Evolutionary conservation across 1,140 invertebrate species (phyloP), one percentile per base, ranked within the genome.

Genomic region (Hesperophylax magnus): DNA sequence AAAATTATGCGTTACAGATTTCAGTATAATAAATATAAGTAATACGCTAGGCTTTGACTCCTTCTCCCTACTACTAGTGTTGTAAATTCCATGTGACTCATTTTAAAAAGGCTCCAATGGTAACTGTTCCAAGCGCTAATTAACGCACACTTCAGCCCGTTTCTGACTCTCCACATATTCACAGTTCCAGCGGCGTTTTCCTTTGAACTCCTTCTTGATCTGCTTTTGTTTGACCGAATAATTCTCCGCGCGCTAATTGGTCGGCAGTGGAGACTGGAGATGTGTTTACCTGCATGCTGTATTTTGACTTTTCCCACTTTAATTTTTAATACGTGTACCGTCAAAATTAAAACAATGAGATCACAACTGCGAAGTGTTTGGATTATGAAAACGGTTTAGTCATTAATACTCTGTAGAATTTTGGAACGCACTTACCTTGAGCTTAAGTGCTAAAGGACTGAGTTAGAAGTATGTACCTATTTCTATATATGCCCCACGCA

Each of bases 301-400:
- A 52, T 18, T 69, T 69, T n/a, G 14, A 34, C 34, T 39, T 39
- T 18, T 39, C 24, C 63, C 60, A 61, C 60, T 61, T 61, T 67
- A 67, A 47, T 47, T 47, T 47, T 47, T 47, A 47, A 47, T 47
- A 47, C 63, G 63, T 27, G 63, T 67, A n/a, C 63, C 31, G 63
- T 67, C 22, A 31, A 54, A 72, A 72, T 72, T 72, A 53, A 54
- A 72, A 72, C 69, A 72, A 72, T 72, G 69, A 72, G 69, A 72
- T 72, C 69, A 72, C 69, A 31, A 4, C 47, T 27, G 69, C 47
- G 69, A 69, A 69, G 65, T 69, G 65, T 14, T 69, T 20, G 11
- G 17, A 69, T 58, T 58, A n/a, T 20, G 56, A 22, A 58, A 18
- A 14, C 39, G 39, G 39, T 47, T 47, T 47, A 47, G 39, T 14